These are phyloP conservation scores for Plemyria rubiginata DNA, from an alignment of 2,888 invertebrate genomes.

Conservation along the genomic window DNA sequence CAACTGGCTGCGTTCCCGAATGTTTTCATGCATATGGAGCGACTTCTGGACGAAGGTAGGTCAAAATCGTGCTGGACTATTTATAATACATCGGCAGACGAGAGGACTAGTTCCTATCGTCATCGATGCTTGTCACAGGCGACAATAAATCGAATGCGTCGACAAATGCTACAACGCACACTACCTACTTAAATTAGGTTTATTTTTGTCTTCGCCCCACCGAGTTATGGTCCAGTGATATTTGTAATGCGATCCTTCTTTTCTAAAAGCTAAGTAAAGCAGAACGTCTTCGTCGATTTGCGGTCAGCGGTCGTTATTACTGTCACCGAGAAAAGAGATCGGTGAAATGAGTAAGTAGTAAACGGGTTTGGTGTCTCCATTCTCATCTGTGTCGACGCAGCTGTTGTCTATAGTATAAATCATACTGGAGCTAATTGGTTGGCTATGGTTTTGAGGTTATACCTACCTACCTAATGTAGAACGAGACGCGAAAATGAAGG, in stretches of 20 bases:
- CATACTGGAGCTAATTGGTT: conserved; percentile 43
- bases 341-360: conserved; percentile 73
- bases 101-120: conserved; percentile 58
- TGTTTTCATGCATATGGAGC: conserved; percentile 99
- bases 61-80: conserved; percentile 62
- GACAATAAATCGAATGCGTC: conserved; percentile 80
- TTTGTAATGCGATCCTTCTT: conserved; percentile 82
- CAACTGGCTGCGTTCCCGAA: conserved; percentile 99
- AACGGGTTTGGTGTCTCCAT: conserved; percentile 72
- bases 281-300: conserved; percentile 74
- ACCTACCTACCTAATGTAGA: too few relatives aligned
- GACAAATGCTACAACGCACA: conserved; percentile 81
- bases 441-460: conserved; percentile 66
- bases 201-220: conserved; percentile 83
- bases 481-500: conserved; percentile 66
- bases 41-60: conserved; percentile 99
- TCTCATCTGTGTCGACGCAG: conserved; percentile 60
- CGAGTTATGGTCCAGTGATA: conserved; percentile 83
- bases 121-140: conserved; percentile 70
- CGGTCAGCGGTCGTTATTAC: conserved; percentile 77
- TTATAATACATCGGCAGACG: conserved; percentile 57
- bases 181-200: conserved; percentile 84
- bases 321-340: conserved; percentile 74
- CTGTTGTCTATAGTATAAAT: conserved; percentile 70
- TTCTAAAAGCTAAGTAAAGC: conserved; percentile 78